phyloP scores from a whole-genome alignment of 2,113 vertebrate species.

The Apeltes quadracus region DNA sequence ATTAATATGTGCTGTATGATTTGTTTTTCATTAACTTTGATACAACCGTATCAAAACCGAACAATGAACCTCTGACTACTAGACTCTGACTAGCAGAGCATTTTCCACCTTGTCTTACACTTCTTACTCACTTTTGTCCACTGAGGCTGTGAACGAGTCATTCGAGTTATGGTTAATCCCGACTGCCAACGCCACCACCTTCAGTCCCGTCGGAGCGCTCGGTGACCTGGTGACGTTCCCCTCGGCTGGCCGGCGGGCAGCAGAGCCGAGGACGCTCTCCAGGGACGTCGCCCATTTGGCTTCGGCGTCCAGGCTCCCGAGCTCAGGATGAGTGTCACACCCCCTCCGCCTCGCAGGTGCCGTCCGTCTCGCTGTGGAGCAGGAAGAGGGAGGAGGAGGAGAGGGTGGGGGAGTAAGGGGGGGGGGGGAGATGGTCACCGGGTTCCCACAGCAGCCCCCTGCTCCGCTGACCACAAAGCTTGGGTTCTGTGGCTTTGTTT shows the following conservation, averaged over 20 bases:
- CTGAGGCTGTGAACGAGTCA: no score
- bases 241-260: conserved; percentile 76
- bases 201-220: no score
- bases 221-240: no score
- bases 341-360: conserved; percentile 28
- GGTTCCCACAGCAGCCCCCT: conserved; percentile 34
- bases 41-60: no score
- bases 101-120: no score
- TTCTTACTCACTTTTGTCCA: no score
- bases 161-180: no score
- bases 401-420: conserved; percentile 18
- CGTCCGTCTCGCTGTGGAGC: conserved; percentile 19
- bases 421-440: no score
- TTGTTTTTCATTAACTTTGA: background rate
- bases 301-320: background rate
- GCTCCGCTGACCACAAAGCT: conserved; percentile 22
- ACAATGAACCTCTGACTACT: background rate
- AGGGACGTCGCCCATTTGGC: background rate
- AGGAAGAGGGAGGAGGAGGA: conserved; percentile 22
- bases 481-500: conserved; percentile 9
- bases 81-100: background rate
- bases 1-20: no score
- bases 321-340: background rate
- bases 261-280: conserved; percentile 28
- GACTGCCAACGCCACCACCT: no score